Conservation (phyloP, 2,888 invertebrate genomes). For the Oxycera nigricornis region DNA sequence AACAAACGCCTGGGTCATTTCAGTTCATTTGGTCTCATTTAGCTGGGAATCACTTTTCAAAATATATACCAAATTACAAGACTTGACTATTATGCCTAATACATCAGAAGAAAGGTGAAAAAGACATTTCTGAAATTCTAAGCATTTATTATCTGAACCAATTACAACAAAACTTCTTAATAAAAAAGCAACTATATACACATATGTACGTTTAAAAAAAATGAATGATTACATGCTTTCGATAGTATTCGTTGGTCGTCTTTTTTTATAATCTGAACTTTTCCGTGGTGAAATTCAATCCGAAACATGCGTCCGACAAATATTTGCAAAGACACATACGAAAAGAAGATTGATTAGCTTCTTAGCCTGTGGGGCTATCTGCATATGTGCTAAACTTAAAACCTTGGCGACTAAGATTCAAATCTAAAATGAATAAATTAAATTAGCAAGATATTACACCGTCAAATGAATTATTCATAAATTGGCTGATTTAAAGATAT, state of each 20-base stretch:
- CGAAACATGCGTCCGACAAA: background rate
- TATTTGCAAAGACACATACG: background rate
- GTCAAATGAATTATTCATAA: background rate
- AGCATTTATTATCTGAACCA: background rate
- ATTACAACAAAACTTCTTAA: background rate
- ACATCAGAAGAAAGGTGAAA: too few relatives aligned
- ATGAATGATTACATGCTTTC: background rate
- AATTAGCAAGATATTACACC: constrained; percentile 6
- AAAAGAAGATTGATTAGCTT: background rate
- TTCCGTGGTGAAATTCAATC: background rate
- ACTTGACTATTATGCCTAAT: too few relatives aligned
- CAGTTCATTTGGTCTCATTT: too few relatives aligned
- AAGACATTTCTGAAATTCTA: too few relatives aligned
- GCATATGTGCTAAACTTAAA: background rate
- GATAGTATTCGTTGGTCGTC: background rate
- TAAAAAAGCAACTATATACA: too few relatives aligned
- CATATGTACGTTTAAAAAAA: too few relatives aligned
- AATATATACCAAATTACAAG: too few relatives aligned
- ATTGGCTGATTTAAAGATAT: background rate
- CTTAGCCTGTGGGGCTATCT: background rate
- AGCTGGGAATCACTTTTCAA: too few relatives aligned
- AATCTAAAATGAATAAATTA: constrained; percentile 3
- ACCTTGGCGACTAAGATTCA: background rate
- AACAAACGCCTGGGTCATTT: too few relatives aligned
- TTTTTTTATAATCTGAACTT: background rate